A percentile compares a stretch with the other conserved stretches of the same genome.
Conservation (phyloP, 2,888 invertebrate species). For the Andrena hattorfiana region DNA sequence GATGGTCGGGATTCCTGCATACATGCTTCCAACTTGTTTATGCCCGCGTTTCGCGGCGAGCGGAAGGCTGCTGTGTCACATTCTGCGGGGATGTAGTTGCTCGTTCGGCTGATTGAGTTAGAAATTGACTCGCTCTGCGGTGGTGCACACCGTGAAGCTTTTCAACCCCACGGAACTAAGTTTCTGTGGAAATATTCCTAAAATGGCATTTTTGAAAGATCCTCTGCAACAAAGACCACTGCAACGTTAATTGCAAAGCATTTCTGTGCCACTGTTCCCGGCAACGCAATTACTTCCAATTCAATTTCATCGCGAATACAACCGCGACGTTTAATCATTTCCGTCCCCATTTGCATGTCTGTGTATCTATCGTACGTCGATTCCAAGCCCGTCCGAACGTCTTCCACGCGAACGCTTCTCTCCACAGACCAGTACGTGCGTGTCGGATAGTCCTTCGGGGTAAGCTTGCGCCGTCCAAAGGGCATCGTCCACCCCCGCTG, state of each 20-base stretch:
- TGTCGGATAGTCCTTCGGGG: slow-evolving; percentile 16
- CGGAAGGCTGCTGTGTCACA: not conserved
- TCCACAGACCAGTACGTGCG: not conserved
- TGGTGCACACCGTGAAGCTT: not conserved
- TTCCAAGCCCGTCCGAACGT: not conserved
- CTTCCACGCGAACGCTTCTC: not conserved
- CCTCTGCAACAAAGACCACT: not conserved
- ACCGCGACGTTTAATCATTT: slow-evolving; percentile 32
- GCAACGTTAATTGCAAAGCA: slow-evolving; percentile 35
- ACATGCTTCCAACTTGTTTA: slow-evolving; percentile 25
- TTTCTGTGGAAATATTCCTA: not conserved
- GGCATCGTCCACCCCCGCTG: slow-evolving; percentile 20
- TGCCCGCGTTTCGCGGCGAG: not conserved
- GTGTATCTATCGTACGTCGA: not conserved
- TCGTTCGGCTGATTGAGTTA: not conserved
- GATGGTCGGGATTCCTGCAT: slow-evolving; percentile 32
- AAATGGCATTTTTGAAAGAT: no score
- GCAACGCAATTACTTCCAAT: not conserved
- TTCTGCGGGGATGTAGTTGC: not conserved
- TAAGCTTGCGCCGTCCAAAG: slow-evolving; percentile 11
- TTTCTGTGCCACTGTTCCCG: not conserved
- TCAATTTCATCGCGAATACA: slow-evolving; percentile 23
- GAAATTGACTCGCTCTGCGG: not conserved
- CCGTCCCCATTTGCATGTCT: slow-evolving; percentile 5
- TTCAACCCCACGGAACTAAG: not conserved